phyloP scores from a whole-genome alignment of 2,888 invertebrate genomes.

The Liopterus haemorrhoidalis region DNA sequence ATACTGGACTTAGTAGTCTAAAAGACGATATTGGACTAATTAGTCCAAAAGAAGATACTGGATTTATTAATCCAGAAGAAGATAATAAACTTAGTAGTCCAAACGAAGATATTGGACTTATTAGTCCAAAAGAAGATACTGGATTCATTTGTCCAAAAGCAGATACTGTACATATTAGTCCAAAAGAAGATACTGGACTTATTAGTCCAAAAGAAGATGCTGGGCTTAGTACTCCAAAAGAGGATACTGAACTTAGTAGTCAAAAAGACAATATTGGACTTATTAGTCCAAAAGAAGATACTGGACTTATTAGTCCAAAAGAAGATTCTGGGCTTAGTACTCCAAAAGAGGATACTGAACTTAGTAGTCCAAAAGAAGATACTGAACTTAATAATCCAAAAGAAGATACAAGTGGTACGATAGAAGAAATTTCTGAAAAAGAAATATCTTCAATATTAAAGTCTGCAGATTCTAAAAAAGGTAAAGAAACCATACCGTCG shows the following conservation, averaged over 20 bases:
- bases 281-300: not conserved
- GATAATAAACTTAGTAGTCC: not conserved
- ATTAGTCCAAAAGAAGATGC: no score
- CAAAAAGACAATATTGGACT: not conserved
- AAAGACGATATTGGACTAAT: not conserved
- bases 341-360: not conserved
- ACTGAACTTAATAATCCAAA: no score
- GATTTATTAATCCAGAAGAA: not conserved
- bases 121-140: not conserved
- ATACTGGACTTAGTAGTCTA: no score
- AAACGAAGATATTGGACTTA: not conserved
- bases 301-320: no score
- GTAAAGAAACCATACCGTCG: not conserved
- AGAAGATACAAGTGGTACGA: not conserved
- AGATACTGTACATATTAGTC: no score
- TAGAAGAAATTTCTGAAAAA: not conserved
- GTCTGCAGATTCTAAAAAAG: not conserved
- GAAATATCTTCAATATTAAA: not conserved
- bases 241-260: not conserved
- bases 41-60: conserved; percentile 1
- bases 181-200: not conserved
- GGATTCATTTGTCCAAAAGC: no score
- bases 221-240: no score
- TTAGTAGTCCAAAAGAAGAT: no score
- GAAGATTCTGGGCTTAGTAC: no score